These are phyloP conservation scores for Ammodytes marinus DNA, from an alignment of 2,113 vertebrate species.

Conservation along the genomic window DNA sequence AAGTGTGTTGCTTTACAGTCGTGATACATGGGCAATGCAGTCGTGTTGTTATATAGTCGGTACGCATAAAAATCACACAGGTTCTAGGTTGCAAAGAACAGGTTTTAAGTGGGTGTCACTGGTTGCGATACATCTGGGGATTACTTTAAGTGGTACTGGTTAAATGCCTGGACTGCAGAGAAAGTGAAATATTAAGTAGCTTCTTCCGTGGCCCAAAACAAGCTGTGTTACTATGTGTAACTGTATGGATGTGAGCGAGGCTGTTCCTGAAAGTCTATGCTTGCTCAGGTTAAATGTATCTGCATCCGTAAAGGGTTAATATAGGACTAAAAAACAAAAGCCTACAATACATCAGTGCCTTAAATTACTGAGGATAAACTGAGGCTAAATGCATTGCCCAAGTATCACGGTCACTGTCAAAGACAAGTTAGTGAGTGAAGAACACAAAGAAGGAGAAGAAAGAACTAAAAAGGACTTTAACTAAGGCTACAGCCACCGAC, in stretches of 20 bases:
- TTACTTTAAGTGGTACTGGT: background rate
- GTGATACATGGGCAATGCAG: constrained; percentile 14
- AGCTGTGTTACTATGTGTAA: background rate
- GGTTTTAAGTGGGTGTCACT: background rate
- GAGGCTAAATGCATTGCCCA: constrained; percentile 25
- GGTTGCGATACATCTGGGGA: background rate
- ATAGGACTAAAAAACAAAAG: background rate
- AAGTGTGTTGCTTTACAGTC: constrained; percentile 2
- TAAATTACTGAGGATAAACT: background rate
- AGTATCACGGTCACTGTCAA: constrained; percentile 6
- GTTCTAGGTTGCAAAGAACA: background rate
- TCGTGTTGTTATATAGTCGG: background rate
- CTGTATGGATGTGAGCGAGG: background rate
- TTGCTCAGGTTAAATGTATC: background rate
- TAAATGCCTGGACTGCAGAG: background rate
- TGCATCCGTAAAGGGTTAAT: background rate
- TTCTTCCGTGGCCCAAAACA: background rate
- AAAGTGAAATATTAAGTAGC: background rate
- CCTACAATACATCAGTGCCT: background rate
- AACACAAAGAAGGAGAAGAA: background rate
- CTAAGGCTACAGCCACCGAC: constrained; percentile 35
- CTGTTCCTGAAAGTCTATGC: background rate
- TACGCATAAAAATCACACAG: background rate
- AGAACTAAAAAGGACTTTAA: constrained; percentile 8
- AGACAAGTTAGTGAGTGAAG: constrained; percentile 22